phyloP scores from a whole-genome alignment of 2,797 vertebrate genomes.

The Halcyon leucocephala region DNA sequence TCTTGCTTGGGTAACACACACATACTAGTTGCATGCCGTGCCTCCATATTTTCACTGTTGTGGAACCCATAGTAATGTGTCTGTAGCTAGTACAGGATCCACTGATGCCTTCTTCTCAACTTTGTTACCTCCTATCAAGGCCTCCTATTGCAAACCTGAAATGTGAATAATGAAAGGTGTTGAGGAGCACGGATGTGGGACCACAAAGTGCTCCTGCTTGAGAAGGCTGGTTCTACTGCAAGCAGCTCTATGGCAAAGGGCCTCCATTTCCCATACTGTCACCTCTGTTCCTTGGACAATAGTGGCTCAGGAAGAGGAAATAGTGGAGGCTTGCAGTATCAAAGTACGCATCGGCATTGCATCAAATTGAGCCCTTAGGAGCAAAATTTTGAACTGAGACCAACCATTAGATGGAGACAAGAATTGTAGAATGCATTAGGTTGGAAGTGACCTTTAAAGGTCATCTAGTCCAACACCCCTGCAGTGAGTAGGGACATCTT shows the following conservation, averaged over 20 bases:
- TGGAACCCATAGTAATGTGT: accelerated
- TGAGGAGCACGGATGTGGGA: neutral
- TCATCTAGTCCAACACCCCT: too few species aligned
- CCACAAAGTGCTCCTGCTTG: neutral
- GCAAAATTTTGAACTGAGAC: neutral
- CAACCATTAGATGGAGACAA: neutral
- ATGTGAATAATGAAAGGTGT: neutral
- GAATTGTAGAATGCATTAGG: too few species aligned
- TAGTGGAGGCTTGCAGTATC: neutral
- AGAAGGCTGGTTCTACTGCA: accelerated
- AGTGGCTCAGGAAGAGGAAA: neutral
- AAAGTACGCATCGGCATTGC: accelerated
- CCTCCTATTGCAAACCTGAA: neutral
- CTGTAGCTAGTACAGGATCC: too few species aligned
- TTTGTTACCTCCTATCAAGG: neutral
- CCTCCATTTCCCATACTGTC: neutral
- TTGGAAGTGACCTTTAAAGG: too few species aligned
- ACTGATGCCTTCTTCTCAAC: neutral
- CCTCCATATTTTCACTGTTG: accelerated
- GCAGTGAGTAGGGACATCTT: too few species aligned
- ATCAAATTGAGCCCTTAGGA: neutral
- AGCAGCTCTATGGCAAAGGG: neutral
- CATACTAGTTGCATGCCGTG: too few species aligned
- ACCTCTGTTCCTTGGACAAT: neutral
- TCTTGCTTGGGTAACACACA: neutral